Evolutionary conservation across 2,888 invertebrate genomes (phyloP).

Genomic region (Exephanes ischioxanthus): DNA sequence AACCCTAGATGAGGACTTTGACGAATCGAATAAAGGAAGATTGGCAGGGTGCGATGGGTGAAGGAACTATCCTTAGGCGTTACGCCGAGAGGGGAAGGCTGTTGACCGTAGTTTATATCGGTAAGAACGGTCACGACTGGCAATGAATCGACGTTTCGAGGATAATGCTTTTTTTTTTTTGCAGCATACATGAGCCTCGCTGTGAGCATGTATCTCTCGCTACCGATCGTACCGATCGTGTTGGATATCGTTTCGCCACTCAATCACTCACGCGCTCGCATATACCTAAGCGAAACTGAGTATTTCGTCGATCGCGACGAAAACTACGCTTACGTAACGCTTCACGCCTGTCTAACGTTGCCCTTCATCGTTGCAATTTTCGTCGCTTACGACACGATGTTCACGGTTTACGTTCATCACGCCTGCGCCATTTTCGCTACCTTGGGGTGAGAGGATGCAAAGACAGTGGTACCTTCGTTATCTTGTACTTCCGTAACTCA

Average conservation of each 20-base stretch:
- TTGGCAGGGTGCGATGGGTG: constrained; percentile 7
- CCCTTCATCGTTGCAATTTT: constrained; percentile 52
- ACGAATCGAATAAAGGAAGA: constrained; percentile 4
- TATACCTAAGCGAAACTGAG: constrained; percentile 64
- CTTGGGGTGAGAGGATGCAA: constrained; percentile 49
- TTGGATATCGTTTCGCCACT: constrained; percentile 62
- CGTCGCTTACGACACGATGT: constrained; percentile 63
- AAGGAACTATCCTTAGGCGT: not conserved
- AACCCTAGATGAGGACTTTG: constrained; percentile 26
- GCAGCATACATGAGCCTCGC: constrained; percentile 55
- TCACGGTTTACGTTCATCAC: constrained; percentile 64
- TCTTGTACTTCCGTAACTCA: too few relatives aligned
- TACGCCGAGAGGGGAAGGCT: constrained; percentile 15
- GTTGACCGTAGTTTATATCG: constrained; percentile 6
- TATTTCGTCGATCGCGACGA: constrained; percentile 63
- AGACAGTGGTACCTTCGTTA: too few relatives aligned
- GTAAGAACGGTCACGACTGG: not conserved
- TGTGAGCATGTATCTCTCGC: constrained; percentile 50
- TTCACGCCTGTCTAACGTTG: constrained; percentile 64
- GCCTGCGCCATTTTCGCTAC: constrained; percentile 62
- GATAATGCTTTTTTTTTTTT: not conserved
- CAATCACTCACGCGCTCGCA: constrained; percentile 57
- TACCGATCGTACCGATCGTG: constrained; percentile 56
- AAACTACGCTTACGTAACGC: constrained; percentile 58
- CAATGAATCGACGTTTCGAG: too few relatives aligned